Percentiles rank a stretch among this genome's conserved stretches.
Conservation (phyloP, 2,888 invertebrate genomes). For the Caenorhabditis drosophilae region DNA sequence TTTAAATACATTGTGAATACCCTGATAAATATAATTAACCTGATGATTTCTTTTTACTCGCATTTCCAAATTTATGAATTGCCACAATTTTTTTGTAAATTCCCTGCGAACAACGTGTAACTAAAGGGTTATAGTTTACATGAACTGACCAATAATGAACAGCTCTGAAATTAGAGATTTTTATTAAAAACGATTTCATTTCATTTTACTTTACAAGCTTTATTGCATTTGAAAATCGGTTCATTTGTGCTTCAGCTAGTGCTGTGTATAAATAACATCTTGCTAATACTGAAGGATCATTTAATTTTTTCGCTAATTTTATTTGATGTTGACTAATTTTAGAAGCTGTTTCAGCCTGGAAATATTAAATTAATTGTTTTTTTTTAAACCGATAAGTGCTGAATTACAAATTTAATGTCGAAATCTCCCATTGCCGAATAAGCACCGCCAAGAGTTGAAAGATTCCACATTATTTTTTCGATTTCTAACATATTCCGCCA, state of each 20-base stretch:
- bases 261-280: constrained; percentile 85
- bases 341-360: constrained; percentile 85
- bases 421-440: constrained; percentile 93
- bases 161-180: constrained; percentile 1
- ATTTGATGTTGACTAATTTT: constrained; percentile 77
- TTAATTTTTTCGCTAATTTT: constrained; percentile 80
- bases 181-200: background rate
- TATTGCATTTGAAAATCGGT: constrained; percentile 72
- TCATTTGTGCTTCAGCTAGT: constrained; percentile 85
- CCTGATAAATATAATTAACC: too few relatives aligned
- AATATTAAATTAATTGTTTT: constrained; percentile 3
- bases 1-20: too few relatives aligned
- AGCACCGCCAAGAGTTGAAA: constrained; percentile 93
- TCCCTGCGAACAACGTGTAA: constrained; percentile 1
- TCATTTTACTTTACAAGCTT: constrained; percentile 41
- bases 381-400: too few relatives aligned
- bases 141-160: constrained; percentile 2
- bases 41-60: too few relatives aligned
- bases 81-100: constrained; percentile 4
- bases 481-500: constrained; percentile 74
- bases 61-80: too few relatives aligned
- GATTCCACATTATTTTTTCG: constrained; percentile 87
- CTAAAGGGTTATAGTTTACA: background rate
- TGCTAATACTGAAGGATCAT: constrained; percentile 82
- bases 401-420: constrained; percentile 67